phyloP scores from a whole-genome alignment of 92 coral and sea anemone genomes.

The Porites evermanni region DNA sequence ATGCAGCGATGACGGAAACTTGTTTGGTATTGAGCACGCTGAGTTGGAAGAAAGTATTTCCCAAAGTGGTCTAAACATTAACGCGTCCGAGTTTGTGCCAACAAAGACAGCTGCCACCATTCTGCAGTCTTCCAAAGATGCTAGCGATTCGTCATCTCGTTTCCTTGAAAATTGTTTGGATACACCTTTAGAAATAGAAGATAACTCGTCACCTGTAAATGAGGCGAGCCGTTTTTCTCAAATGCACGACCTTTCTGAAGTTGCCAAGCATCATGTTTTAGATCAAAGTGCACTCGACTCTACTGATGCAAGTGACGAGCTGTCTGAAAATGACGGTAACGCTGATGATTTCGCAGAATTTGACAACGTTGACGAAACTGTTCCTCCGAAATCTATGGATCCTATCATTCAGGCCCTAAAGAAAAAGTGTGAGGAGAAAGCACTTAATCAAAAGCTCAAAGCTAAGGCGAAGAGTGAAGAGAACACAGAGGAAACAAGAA shows the following conservation, averaged over 20 bases:
- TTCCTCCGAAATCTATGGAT: conserved; percentile 40
- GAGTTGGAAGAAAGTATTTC: conserved; percentile 31
- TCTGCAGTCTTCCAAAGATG: background rate
- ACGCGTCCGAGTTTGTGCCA: conserved; percentile 42
- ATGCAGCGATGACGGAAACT: conserved; percentile 45
- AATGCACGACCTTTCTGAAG: background rate
- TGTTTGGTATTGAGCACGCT: conserved; percentile 53
- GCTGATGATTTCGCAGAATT: conserved; percentile 43
- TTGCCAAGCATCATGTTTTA: background rate
- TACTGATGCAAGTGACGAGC: conserved; percentile 38
- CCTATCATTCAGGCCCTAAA: conserved; percentile 27
- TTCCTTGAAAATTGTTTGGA: background rate
- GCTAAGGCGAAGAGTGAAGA: background rate
- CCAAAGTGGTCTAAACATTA: conserved; percentile 31
- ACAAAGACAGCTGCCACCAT: background rate
- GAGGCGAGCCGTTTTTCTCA: background rate
- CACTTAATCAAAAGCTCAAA: background rate
- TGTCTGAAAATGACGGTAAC: conserved; percentile 33
- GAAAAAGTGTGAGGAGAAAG: conserved; percentile 11
- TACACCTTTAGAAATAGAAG: background rate
- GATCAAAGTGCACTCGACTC: conserved; percentile 4
- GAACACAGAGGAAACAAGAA: background rate
- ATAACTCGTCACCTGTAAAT: background rate
- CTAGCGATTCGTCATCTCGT: no score
- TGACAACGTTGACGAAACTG: conserved; percentile 31